phyloP scores from a whole-genome alignment of 2,113 vertebrate genomes.

The Taurulus bubalis region DNA sequence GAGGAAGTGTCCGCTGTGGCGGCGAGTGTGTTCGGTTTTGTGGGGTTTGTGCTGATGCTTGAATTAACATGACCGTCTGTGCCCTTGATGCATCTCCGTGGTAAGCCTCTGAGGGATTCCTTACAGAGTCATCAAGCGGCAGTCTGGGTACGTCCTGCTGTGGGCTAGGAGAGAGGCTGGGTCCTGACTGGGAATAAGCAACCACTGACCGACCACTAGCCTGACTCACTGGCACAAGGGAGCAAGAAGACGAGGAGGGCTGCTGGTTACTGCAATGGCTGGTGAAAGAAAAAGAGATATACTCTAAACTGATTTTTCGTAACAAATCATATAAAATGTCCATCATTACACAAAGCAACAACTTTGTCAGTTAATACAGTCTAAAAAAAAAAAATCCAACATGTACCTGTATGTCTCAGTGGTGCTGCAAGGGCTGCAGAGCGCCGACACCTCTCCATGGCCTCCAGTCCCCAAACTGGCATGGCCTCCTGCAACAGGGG shows the following conservation, averaged over 20 bases:
- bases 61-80: slow-evolving; percentile 53
- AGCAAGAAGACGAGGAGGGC: slow-evolving; percentile 72
- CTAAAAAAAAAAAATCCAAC: neutral
- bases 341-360: neutral
- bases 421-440: slow-evolving; percentile 91
- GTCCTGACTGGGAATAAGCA: slow-evolving; percentile 56
- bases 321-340: neutral
- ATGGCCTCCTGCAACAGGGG: slow-evolving; percentile 43
- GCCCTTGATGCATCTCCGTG: slow-evolving; percentile 15
- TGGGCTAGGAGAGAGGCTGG: slow-evolving; percentile 32
- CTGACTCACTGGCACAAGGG: slow-evolving; percentile 57
- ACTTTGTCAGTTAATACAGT: neutral
- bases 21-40: slow-evolving; percentile 6
- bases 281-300: slow-evolving; percentile 16
- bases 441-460: slow-evolving; percentile 70
- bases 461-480: slow-evolving; percentile 39
- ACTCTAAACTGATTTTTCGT: neutral
- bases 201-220: slow-evolving; percentile 52
- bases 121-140: slow-evolving; percentile 8
- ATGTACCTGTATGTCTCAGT: slow-evolving; percentile 83
- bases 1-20: slow-evolving; percentile 31
- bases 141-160: slow-evolving; percentile 30
- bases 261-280: slow-evolving; percentile 70
- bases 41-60: slow-evolving; percentile 45
- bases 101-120: slow-evolving; percentile 33